A percentile compares a stretch with the other conserved stretches of the same genome.
Evolutionary conservation across 2,888 invertebrate species (phyloP).

Genomic region (Lepidocyrtinus sp.): DNA sequence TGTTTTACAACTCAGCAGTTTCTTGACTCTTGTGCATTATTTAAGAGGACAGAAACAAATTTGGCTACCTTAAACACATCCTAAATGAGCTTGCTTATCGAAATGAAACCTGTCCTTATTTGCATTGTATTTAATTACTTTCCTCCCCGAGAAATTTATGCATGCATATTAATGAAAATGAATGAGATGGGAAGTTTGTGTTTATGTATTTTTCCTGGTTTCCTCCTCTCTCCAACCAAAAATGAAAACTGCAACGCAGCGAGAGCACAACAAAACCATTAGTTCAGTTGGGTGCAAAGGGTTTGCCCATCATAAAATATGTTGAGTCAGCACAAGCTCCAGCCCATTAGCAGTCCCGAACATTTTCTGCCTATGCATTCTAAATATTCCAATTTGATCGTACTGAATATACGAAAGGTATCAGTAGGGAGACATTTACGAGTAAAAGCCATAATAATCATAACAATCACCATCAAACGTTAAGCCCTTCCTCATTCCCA

Average conservation of each 20-base stretch:
- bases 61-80: background rate
- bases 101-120: constrained; percentile 27
- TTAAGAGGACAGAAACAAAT: background rate
- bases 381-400: constrained; percentile 24
- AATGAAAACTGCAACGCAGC: background rate
- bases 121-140: constrained; percentile 43
- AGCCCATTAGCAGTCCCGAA: constrained; percentile 27
- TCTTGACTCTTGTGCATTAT: background rate
- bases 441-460: constrained; percentile 19
- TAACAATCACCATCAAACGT: background rate
- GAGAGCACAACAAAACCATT: constrained; percentile 5
- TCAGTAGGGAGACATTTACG: constrained; percentile 1
- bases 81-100: background rate
- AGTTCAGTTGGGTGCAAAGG: constrained; percentile 3
- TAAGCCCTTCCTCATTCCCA: background rate
- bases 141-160: constrained; percentile 10
- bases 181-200: constrained; percentile 8
- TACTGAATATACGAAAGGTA: background rate
- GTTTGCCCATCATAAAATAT: constrained; percentile 48
- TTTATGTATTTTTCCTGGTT: background rate
- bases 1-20: background rate
- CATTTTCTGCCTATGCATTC: too few relatives aligned
- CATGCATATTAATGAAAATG: constrained; percentile 44
- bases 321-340: constrained; percentile 41
- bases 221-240: background rate